Conservation (phyloP, 1,140 invertebrate species). For the Drosophila grimshawi region DNA sequence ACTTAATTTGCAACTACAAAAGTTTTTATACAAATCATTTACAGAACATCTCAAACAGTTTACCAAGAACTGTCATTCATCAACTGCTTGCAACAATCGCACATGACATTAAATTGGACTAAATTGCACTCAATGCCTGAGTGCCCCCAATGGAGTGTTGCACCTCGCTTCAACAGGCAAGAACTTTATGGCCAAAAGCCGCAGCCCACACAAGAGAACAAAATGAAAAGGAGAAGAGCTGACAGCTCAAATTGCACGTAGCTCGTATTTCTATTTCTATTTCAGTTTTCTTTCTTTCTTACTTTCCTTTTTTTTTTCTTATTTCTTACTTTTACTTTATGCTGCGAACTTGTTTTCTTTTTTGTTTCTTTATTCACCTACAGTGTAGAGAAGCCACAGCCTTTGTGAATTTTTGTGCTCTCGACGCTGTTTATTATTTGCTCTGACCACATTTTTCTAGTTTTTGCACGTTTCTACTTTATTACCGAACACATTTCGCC, state of each 20-base stretch:
- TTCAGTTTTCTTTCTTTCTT: conserved; percentile 30
- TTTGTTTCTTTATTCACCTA: conserved; percentile 11
- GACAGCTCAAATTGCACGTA: conserved; percentile 78
- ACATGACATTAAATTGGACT: neutral
- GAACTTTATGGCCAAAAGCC: conserved; percentile 78
- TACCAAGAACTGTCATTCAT: too few relatives aligned
- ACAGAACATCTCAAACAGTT: too few relatives aligned
- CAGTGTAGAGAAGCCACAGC: conserved; percentile 4
- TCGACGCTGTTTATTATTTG: conserved; percentile 77
- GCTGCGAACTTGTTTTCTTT: neutral
- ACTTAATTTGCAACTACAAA: too few relatives aligned
- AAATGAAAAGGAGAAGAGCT: conserved; percentile 48
- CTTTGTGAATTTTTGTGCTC: conserved; percentile 71
- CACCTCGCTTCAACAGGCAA: conserved; percentile 64
- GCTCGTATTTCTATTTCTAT: conserved; percentile 54
- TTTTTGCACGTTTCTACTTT: conserved; percentile 82
- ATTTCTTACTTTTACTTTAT: conserved; percentile 12
- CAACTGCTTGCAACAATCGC: neutral
- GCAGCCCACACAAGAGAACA: conserved; percentile 55
- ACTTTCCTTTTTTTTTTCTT: conserved; percentile 8
- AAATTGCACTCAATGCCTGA: conserved; percentile 8
- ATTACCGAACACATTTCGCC: conserved; percentile 62
- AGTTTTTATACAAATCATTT: too few relatives aligned
- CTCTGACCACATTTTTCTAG: conserved; percentile 77
- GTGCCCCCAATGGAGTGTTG: conserved; percentile 45